These are phyloP conservation scores for Bilobella aurantiaca DNA, from an alignment of 1,140 invertebrate species.

Conservation along the genomic window DNA sequence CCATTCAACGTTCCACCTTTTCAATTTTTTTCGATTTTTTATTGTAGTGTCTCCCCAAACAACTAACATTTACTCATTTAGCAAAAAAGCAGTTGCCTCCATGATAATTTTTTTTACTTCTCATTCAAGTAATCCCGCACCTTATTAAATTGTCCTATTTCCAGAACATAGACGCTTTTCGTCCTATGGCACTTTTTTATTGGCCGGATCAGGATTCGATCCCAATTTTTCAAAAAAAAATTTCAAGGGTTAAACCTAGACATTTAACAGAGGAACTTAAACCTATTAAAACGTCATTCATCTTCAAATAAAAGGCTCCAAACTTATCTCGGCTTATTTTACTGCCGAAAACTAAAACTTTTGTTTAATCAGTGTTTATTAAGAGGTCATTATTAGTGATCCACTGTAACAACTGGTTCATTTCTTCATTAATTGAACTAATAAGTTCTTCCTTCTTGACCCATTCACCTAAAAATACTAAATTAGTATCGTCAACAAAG, in stretches of 20 bases:
- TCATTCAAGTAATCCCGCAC: background rate
- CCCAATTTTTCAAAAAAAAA: background rate
- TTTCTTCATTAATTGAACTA: background rate
- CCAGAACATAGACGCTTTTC: too few relatives aligned
- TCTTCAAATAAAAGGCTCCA: background rate
- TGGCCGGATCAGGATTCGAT: too few relatives aligned
- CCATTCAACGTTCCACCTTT: background rate
- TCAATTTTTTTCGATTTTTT: background rate
- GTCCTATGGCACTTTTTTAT: too few relatives aligned
- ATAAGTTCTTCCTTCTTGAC: background rate
- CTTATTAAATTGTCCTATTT: background rate
- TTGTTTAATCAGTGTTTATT: background rate
- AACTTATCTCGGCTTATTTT: too few relatives aligned
- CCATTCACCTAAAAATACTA: background rate
- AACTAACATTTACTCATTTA: too few relatives aligned
- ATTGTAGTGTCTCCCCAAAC: too few relatives aligned
- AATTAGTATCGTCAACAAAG: conserved; percentile 15
- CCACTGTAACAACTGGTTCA: background rate
- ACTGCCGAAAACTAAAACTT: too few relatives aligned
- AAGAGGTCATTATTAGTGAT: background rate
- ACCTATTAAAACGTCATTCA: background rate
- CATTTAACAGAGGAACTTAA: too few relatives aligned
- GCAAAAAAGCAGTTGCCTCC: background rate
- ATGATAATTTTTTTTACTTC: too few relatives aligned
- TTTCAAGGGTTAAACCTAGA: background rate